Evolutionary conservation across 2,113 vertebrate genomes (phyloP).

Genomic region (Odontophorus gujanensis): DNA sequence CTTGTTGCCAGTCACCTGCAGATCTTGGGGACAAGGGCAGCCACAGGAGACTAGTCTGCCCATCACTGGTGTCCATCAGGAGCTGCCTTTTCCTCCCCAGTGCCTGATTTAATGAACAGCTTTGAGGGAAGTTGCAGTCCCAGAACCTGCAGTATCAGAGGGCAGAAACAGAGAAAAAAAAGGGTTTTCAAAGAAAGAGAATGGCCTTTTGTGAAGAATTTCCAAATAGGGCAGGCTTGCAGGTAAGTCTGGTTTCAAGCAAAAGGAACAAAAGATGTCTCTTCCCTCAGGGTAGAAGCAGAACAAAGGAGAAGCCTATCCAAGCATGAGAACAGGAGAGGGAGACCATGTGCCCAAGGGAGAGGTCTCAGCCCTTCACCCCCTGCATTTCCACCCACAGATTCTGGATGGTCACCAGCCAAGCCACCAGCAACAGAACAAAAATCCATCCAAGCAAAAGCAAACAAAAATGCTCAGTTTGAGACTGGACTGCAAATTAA

Average conservation of each 20-base stretch:
- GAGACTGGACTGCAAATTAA: not conserved
- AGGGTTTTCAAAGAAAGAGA: not conserved
- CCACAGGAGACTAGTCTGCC: not conserved
- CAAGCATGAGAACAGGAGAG: not conserved
- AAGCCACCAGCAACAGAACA: not conserved
- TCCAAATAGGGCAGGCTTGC: constrained; percentile 41
- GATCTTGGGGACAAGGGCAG: not conserved
- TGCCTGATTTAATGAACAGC: not conserved
- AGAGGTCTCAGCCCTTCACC: not conserved
- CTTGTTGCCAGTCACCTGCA: not conserved
- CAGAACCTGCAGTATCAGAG: not conserved
- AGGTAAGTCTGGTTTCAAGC: constrained; percentile 10
- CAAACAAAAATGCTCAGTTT: not conserved
- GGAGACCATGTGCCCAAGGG: not conserved
- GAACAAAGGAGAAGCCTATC: not conserved
- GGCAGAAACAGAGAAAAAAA: not conserved
- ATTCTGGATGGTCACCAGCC: not conserved
- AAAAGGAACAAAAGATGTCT: not conserved
- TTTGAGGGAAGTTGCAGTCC: not conserved
- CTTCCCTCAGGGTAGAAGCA: not conserved
- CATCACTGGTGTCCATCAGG: not conserved
- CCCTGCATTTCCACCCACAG: rapidly evolving
- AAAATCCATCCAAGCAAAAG: not conserved
- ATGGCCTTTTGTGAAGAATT: constrained; percentile 32
- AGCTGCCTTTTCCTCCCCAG: not conserved